Evolutionary conservation across 2,888 invertebrate genomes (phyloP).

Genomic region (Xestia c-nigrum): DNA sequence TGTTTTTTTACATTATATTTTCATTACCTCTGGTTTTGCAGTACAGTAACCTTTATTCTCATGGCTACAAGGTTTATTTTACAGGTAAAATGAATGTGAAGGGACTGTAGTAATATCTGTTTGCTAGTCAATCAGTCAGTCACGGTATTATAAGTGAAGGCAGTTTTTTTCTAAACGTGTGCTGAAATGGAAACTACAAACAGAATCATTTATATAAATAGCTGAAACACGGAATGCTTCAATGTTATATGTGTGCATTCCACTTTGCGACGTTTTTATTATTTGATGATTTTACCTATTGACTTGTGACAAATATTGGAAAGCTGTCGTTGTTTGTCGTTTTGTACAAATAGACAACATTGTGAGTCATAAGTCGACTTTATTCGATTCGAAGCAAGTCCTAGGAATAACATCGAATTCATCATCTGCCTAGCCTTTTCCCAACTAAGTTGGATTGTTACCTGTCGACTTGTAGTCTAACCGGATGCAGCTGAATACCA

Average conservation of each 20-base stretch:
- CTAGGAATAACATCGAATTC: not conserved
- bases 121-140: not conserved
- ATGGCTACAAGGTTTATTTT: not conserved
- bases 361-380: not conserved
- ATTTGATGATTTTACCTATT: constrained; percentile 22
- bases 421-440: not conserved
- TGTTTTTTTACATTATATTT: not conserved
- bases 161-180: not conserved
- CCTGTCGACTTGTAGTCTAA: not conserved
- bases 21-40: not conserved
- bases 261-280: constrained; percentile 21
- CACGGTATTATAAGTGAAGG: not conserved
- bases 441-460: not conserved
- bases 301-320: constrained; percentile 17
- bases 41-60: not conserved
- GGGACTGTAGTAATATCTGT: not conserved
- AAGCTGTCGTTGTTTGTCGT: constrained; percentile 2
- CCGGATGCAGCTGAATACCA: no score
- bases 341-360: not conserved
- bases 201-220: constrained; percentile 11
- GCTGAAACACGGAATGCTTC: constrained; percentile 31
- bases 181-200: constrained; percentile 20
- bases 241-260: constrained; percentile 23
- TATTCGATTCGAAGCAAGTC: not conserved
- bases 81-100: not conserved